Conservation (phyloP, 2,888 invertebrate species). For the Polydrusus tereticollis region DNA sequence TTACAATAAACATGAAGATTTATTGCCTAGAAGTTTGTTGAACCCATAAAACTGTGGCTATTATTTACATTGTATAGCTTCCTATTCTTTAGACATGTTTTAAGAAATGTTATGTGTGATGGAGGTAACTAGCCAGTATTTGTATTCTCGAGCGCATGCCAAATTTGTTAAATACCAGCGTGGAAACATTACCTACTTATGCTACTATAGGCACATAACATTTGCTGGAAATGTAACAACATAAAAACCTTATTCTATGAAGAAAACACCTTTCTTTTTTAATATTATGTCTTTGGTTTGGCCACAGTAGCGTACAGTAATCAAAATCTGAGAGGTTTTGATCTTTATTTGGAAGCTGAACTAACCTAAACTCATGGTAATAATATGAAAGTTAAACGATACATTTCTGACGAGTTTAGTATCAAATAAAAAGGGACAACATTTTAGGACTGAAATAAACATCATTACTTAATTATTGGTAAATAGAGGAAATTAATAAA, state of each 20-base stretch:
- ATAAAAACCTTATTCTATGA: background rate
- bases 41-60: constrained; percentile 26
- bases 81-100: constrained; percentile 18
- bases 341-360: too few relatives aligned
- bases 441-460: too few relatives aligned
- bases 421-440: too few relatives aligned
- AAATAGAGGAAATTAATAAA: too few relatives aligned
- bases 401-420: too few relatives aligned
- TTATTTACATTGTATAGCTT: constrained; percentile 35
- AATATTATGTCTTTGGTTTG: background rate
- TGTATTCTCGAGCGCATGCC: background rate
- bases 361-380: too few relatives aligned
- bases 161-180: background rate
- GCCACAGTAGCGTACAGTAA: too few relatives aligned
- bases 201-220: background rate
- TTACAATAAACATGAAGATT: constrained; percentile 22
- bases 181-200: background rate
- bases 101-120: constrained; percentile 9
- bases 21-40: constrained; percentile 33
- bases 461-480: too few relatives aligned
- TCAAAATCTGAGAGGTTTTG: too few relatives aligned
- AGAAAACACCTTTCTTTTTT: background rate
- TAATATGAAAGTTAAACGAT: too few relatives aligned
- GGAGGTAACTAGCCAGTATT: background rate
- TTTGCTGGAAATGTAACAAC: background rate